phyloP scores from a whole-genome alignment of 2,888 invertebrate genomes.

The Ophion costatus region DNA sequence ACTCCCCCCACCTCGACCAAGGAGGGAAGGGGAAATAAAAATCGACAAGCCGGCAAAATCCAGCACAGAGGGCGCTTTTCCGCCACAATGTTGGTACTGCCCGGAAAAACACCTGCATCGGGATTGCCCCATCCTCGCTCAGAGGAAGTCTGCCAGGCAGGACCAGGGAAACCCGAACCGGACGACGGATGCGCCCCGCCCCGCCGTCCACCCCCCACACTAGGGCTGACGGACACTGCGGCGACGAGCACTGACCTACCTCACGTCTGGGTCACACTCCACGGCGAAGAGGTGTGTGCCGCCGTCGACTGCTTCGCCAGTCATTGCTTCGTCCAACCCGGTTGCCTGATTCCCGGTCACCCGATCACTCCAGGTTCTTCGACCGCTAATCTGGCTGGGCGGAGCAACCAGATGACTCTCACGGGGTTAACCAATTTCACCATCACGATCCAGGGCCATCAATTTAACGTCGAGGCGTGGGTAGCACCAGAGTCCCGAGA shows the following conservation, averaged over 20 bases:
- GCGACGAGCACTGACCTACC: neutral
- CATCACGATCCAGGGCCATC: constrained; percentile 23
- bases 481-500: constrained; percentile 20
- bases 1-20: neutral
- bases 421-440: neutral
- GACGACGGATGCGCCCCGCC: neutral
- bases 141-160: neutral
- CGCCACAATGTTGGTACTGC: neutral
- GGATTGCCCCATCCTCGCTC: neutral
- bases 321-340: neutral
- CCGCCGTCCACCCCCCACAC: neutral
- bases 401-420: neutral
- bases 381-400: neutral
- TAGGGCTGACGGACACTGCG: neutral
- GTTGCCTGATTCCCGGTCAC: neutral
- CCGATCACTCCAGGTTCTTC: neutral
- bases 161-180: neutral
- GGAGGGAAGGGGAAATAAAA: neutral
- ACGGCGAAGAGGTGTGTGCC: neutral
- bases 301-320: neutral
- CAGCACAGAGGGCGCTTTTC: neutral
- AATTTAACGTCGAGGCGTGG: neutral
- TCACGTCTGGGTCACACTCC: neutral
- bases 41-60: neutral
- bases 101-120: neutral